Evolutionary conservation across 2,888 invertebrate genomes (phyloP).

Genomic region (Corythucha ciliata): DNA sequence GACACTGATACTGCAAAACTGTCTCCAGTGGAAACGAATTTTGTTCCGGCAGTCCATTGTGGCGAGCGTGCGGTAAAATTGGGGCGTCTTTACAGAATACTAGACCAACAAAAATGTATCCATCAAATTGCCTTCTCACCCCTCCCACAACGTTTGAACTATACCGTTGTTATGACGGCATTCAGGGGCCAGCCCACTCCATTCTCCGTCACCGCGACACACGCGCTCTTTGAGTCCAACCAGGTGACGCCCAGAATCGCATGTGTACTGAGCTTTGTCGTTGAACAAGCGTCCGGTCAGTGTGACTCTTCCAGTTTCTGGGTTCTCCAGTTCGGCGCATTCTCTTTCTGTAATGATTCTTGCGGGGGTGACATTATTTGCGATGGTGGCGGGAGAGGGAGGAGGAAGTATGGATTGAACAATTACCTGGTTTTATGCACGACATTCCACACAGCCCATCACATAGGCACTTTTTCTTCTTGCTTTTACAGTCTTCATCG

Average conservation of each 20-base stretch:
- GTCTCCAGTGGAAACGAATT: conserved; percentile 82
- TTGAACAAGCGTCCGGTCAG: conserved; percentile 72
- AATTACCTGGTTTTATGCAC: conserved; percentile 89
- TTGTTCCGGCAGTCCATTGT: conserved; percentile 80
- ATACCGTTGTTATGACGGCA: conserved; percentile 72
- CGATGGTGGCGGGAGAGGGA: conserved; percentile 16
- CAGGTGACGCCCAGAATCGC: conserved; percentile 79
- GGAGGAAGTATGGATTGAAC: neutral
- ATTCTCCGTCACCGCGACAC: conserved; percentile 87
- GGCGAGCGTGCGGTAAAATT: conserved; percentile 71
- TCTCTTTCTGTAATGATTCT: conserved; percentile 69
- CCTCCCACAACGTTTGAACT: neutral
- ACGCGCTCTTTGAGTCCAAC: conserved; percentile 75
- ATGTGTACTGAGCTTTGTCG: conserved; percentile 72
- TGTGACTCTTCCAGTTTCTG: conserved; percentile 66
- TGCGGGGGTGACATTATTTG: conserved; percentile 4
- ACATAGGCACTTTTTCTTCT: conserved; percentile 92
- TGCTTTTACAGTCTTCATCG: conserved; percentile 92
- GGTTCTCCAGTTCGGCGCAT: conserved; percentile 68
- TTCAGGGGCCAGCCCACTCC: conserved; percentile 74
- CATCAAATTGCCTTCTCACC: neutral
- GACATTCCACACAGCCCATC: conserved; percentile 96
- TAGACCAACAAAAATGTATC: conserved; percentile 30
- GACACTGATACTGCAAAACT: conserved; percentile 85
- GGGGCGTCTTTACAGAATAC: conserved; percentile 76